These are phyloP conservation scores for Cirrhinus molitorella DNA, from an alignment of 2,797 vertebrate species.

Conservation along the genomic window DNA sequence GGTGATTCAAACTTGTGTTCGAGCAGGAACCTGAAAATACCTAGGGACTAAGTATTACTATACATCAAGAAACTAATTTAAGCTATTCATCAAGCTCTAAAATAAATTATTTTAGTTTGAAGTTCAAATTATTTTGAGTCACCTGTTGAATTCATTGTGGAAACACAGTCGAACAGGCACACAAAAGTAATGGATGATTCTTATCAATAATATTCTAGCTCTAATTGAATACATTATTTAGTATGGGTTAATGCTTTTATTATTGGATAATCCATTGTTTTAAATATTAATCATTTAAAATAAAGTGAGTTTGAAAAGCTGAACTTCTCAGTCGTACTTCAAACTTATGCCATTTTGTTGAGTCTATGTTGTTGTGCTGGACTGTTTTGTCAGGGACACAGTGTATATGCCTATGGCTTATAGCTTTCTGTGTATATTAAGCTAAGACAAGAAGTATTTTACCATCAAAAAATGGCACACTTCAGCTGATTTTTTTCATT, in stretches of 20 bases:
- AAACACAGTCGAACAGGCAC: neutral
- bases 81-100: conserved; percentile 10
- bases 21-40: conserved; percentile 5
- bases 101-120: neutral
- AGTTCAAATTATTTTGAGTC: neutral
- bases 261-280: neutral
- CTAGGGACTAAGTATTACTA: conserved; percentile 1
- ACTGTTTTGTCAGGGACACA: neutral
- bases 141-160: conserved; percentile 8
- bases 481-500: neutral
- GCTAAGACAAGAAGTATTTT: neutral
- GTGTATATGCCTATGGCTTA: neutral
- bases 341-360: neutral
- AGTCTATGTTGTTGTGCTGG: neutral
- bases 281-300: neutral
- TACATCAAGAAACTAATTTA: neutral
- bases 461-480: neutral
- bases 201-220: conserved; percentile 10
- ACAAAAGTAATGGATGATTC: neutral
- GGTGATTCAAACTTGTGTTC: neutral
- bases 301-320: neutral
- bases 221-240: neutral
- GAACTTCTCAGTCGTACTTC: neutral
- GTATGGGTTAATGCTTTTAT: neutral
- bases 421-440: neutral